These are phyloP conservation scores for Halichoeres trimaculatus DNA, from an alignment of 2,113 vertebrate genomes.

Conservation along the genomic window DNA sequence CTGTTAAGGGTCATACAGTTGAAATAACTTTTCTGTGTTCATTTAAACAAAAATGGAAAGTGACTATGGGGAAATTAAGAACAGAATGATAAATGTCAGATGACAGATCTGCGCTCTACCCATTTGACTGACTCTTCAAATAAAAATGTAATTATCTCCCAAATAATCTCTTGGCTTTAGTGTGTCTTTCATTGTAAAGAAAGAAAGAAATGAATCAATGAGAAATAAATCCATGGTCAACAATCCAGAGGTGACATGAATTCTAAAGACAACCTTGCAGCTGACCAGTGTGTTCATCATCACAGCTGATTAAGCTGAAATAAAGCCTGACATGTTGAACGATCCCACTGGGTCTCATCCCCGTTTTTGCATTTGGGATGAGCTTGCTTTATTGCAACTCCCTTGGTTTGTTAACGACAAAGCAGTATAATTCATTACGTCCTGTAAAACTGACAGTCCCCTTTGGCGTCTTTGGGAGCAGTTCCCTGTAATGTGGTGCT, in stretches of 20 bases:
- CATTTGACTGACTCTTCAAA: neutral
- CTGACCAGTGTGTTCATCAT: neutral
- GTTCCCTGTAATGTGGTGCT: neutral
- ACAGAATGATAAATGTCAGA: neutral
- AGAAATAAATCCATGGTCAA: constrained; percentile 5
- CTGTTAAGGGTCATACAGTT: too few relatives aligned
- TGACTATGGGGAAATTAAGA: neutral
- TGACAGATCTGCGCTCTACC: neutral
- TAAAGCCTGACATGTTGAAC: constrained; percentile 12
- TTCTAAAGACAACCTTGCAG: constrained; percentile 1
- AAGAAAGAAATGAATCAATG: neutral
- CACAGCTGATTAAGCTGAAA: constrained; percentile 22
- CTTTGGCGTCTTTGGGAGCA: neutral
- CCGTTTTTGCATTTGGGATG: neutral
- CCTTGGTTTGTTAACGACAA: neutral
- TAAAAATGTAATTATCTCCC: neutral
- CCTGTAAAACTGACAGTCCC: constrained; percentile 5
- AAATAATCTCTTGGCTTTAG: neutral
- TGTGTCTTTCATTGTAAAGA: neutral
- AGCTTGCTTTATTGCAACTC: neutral
- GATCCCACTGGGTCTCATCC: neutral
- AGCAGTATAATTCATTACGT: neutral
- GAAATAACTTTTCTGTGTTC: too few relatives aligned
- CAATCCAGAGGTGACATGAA: neutral
- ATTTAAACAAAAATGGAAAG: too few relatives aligned